These are phyloP conservation scores for Biston stratarius DNA, from an alignment of 2,888 invertebrate species.

Conservation along the genomic window DNA sequence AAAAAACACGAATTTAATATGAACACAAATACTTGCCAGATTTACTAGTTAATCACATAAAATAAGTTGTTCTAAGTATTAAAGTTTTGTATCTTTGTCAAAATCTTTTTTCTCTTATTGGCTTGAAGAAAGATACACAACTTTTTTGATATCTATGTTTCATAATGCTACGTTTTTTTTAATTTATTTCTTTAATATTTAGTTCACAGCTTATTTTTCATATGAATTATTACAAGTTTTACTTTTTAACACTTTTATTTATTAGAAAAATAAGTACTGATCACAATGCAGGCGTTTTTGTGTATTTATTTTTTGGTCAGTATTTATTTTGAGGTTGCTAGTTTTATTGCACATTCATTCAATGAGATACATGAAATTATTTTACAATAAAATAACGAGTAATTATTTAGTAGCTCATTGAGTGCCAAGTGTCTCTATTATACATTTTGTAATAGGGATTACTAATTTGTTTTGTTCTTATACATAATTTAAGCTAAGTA, in stretches of 20 bases:
- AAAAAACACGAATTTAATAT: constrained; percentile 36
- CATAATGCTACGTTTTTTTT: constrained; percentile 55
- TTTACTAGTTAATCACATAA: constrained; percentile 75
- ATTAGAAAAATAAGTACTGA: constrained; percentile 64
- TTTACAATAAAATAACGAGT: background rate
- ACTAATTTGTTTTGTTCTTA: constrained; percentile 62
- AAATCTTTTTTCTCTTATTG: constrained; percentile 21
- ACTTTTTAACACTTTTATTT: constrained; percentile 66
- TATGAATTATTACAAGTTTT: constrained; percentile 46
- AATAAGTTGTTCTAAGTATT: constrained; percentile 77
- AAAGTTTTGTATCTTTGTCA: constrained; percentile 60
- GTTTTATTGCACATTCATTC: constrained; percentile 56
- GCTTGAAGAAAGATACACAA: constrained; percentile 45
- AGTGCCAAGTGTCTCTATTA: constrained; percentile 58
- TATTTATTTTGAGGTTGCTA: constrained; percentile 58
- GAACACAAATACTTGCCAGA: constrained; percentile 58
- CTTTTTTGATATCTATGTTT: constrained; percentile 43
- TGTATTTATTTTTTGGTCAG: constrained; percentile 42
- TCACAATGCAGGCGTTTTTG: constrained; percentile 16
- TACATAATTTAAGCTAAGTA: constrained; percentile 70
- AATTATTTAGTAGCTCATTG: constrained; percentile 30
- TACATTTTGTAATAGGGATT: constrained; percentile 59
- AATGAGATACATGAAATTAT: constrained; percentile 30
- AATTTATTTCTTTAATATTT: constrained; percentile 55
- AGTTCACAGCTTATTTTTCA: constrained; percentile 81